Evolutionary conservation across 2,888 invertebrate genomes (phyloP), one percentile per base, ranked within the genome.

Genomic region (Omphaloscelis lunosa): DNA sequence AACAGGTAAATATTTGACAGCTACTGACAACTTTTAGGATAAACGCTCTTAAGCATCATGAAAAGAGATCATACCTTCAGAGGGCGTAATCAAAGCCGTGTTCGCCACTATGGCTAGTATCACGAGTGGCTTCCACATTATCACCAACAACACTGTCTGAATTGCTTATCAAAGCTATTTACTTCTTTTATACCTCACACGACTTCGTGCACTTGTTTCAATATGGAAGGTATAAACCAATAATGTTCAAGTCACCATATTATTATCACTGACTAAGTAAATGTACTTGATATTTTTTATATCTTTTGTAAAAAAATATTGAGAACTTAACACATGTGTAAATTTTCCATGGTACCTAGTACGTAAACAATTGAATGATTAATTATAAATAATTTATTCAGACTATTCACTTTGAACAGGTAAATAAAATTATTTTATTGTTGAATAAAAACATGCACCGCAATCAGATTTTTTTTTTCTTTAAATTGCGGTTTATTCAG

Each of bases 151-250:
- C 59, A 73, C 75, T 65, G 77, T 87, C 83, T 90, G 84, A 56
- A 71, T 12, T 79, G 68, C 68, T 83, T 87, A 89, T 85, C 88
- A 84, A 88, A 63, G 79, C 76, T 82, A 78, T 78, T 88, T 86
- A 84, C 80, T 84, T 79, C 89, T 93, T 94, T 87, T 93, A 94
- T 93, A 93, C 80, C 75, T 27, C 73, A 79, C 67, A 81, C 75
- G 79, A 86, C 74, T 75, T 87, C 84, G 84, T 89, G 89, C 93
- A 93, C 89, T 92, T 93, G 92, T 91, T 86, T 84, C 82, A 91
- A 92, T 80, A 92, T 80, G 23, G 48, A 73, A 70, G 48, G 66
- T 83, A 62, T 69, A 79, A 84, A 75, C 48, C 79, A 84, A 77
- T 61, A 80, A 72, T 27, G 70, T 71, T 58, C 17, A 27, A 80